These are phyloP conservation scores for Formica aserva DNA, from an alignment of 2,888 invertebrate species.

Conservation along the genomic window DNA sequence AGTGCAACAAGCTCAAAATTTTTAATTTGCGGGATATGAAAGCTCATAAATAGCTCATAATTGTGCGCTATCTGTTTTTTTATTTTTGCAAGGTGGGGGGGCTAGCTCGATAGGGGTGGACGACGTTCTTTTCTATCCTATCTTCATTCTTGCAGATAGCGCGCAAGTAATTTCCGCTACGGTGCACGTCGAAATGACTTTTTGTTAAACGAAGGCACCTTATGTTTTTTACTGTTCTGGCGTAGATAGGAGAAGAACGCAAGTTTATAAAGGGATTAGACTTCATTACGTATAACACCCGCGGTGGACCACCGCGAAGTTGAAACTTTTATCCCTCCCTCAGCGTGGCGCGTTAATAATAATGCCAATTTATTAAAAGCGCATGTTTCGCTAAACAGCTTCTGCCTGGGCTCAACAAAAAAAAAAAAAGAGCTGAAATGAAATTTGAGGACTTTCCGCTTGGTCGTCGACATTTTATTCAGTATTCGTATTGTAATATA, in stretches of 20 bases:
- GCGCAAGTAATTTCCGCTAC: conserved; percentile 16
- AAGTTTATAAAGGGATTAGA: conserved; percentile 74
- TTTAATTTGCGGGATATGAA: no score
- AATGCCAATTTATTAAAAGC: conserved; percentile 67
- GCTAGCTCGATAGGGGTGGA: no score
- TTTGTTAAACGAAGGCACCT: conserved; percentile 36
- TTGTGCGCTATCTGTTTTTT: no score
- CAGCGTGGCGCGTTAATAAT: conserved; percentile 61
- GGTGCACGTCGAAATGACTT: conserved; percentile 27
- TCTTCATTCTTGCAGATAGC: conserved; percentile 29
- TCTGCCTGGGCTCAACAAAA: not conserved
- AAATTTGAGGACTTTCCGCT: not conserved
- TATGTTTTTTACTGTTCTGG: not conserved
- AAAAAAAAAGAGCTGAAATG: not conserved
- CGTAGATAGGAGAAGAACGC: conserved; percentile 25
- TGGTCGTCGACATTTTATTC: not conserved
- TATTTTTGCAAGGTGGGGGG: no score
- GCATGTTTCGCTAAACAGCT: conserved; percentile 64
- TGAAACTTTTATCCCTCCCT: conserved; percentile 58
- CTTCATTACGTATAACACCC: conserved; percentile 64
- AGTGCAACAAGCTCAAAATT: no score
- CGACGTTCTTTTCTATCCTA: not conserved
- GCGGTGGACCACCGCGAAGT: conserved; percentile 40
- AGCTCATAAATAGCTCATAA: no score
- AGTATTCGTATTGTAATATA: not conserved